These are phyloP conservation scores for Ceratosolen fusciceps DNA, from an alignment of 1,140 invertebrate genomes.

Conservation along the genomic window DNA sequence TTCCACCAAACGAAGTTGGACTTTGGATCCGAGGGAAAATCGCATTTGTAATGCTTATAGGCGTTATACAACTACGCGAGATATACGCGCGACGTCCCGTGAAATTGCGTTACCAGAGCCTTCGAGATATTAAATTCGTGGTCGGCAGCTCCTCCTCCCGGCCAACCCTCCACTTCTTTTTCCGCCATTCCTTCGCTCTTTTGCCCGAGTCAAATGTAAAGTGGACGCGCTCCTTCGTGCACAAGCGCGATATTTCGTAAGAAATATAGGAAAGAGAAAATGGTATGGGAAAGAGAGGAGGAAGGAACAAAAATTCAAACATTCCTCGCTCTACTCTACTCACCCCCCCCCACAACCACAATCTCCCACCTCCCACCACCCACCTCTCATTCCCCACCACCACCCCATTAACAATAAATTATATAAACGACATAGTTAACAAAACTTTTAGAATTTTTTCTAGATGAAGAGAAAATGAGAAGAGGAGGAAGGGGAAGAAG, in stretches of 20 bases:
- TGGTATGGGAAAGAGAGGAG: too few relatives aligned
- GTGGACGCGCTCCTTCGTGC: not conserved
- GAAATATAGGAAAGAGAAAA: not conserved
- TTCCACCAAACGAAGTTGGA: constrained; percentile 13
- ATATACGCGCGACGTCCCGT: constrained; percentile 6
- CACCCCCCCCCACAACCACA: too few relatives aligned
- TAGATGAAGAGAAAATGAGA: not conserved
- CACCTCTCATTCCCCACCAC: not conserved
- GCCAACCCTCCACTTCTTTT: too few relatives aligned
- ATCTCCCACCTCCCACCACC: too few relatives aligned
- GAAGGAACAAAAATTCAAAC: too few relatives aligned
- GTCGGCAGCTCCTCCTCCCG: not conserved
- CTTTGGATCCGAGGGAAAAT: constrained; percentile 34
- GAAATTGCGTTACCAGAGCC: constrained; percentile 38
- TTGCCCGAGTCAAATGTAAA: not conserved
- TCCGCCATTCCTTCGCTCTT: not conserved
- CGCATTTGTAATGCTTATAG: constrained; percentile 47
- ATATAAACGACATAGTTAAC: constrained; percentile 8
- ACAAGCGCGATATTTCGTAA: not conserved
- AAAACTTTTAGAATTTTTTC: constrained; percentile 2
- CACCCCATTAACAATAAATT: not conserved
- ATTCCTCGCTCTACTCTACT: too few relatives aligned
- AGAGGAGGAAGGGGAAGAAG: too few relatives aligned
- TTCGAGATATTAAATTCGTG: constrained; percentile 39
- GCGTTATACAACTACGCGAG: constrained; percentile 9